A percentile compares a stretch with the other conserved stretches of the same genome.
These are phyloP conservation scores for Eulemur rubriventer DNA, from an alignment of 2,797 vertebrate genomes.

Conservation along the genomic window DNA sequence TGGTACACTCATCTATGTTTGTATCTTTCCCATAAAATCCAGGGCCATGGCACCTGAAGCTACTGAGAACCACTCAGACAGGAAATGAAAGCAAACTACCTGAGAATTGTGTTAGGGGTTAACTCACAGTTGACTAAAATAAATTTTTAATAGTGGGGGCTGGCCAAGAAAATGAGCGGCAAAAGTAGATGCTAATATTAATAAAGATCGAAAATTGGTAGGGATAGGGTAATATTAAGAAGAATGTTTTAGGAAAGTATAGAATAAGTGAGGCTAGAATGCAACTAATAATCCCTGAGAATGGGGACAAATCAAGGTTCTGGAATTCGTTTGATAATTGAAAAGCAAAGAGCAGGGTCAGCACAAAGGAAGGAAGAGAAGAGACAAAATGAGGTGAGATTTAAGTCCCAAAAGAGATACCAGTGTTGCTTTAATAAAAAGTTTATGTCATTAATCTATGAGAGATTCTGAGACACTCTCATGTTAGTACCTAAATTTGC, in stretches of 20 bases:
- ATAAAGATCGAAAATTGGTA: background rate
- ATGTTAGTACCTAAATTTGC: conserved; percentile 14
- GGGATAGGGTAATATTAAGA: background rate
- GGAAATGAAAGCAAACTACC: background rate
- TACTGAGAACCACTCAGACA: background rate
- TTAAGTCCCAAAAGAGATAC: background rate
- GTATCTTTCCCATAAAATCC: background rate
- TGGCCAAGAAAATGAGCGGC: background rate
- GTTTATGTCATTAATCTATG: background rate
- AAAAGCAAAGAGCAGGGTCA: background rate
- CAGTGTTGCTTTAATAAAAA: background rate
- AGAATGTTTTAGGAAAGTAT: background rate
- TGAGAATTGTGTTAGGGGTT: background rate
- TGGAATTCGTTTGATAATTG: background rate
- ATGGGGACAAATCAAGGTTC: background rate
- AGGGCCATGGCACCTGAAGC: background rate
- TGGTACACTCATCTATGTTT: background rate
- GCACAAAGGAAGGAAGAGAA: background rate
- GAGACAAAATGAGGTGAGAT: background rate
- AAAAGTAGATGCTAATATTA: background rate
- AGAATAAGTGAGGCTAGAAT: background rate
- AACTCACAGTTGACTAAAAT: background rate
- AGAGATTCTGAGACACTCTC: background rate
- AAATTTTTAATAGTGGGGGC: background rate
- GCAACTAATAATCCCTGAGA: background rate